Evolutionary conservation across 2,888 invertebrate genomes (phyloP).

Genomic region (Cephus rjabovi): DNA sequence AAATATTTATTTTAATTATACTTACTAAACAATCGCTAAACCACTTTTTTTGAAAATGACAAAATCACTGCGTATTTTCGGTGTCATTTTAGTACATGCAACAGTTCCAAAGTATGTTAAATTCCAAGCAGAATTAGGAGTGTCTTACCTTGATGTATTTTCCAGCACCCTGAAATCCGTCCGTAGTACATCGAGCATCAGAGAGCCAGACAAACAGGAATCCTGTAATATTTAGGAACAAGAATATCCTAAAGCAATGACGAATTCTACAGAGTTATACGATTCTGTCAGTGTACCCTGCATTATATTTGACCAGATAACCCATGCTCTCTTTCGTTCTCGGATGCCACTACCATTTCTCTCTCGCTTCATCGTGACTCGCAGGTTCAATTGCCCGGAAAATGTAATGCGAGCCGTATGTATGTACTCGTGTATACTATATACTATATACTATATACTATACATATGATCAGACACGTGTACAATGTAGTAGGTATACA

Average conservation of each 20-base stretch:
- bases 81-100: background rate
- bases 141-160: background rate
- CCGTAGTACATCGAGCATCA: background rate
- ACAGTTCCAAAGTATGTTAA: background rate
- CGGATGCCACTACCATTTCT: slow-evolving; percentile 6
- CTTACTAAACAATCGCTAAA: too few relatives aligned
- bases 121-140: background rate
- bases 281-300: background rate
- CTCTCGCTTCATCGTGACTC: slow-evolving; percentile 19
- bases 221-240: background rate
- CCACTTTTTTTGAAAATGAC: too few relatives aligned
- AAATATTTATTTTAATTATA: too few relatives aligned
- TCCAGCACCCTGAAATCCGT: background rate
- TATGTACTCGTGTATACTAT: background rate
- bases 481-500: background rate
- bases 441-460: background rate
- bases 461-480: background rate
- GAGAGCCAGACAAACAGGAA: background rate
- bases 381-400: slow-evolving; percentile 21
- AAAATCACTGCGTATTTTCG: too few relatives aligned
- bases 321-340: slow-evolving; percentile 1
- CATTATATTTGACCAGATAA: background rate
- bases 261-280: background rate
- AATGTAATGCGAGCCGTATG: slow-evolving; percentile 16
- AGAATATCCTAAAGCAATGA: background rate